Evolutionary conservation across 1,140 invertebrate genomes (phyloP).

Genomic region (Pachypsylla venusta): DNA sequence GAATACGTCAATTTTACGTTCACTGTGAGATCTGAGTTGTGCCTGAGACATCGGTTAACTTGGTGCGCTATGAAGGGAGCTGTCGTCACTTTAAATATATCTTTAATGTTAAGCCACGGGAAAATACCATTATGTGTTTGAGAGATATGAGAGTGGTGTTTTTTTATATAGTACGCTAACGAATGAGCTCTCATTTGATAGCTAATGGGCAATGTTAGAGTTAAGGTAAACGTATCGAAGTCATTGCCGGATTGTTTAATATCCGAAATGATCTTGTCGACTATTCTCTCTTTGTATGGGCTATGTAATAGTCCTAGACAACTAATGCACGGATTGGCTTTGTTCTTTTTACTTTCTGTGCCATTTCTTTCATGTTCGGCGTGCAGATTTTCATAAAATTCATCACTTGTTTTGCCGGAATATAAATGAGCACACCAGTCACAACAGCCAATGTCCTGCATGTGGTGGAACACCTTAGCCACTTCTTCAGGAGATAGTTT

Average conservation of each 20-base stretch:
- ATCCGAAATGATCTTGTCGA: slow-evolving; percentile 31
- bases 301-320: slow-evolving; percentile 48
- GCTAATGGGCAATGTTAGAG: slow-evolving; percentile 34
- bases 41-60: slow-evolving; percentile 33
- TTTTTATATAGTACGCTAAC: slow-evolving; percentile 31
- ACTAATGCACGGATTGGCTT: slow-evolving; percentile 35
- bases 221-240: slow-evolving; percentile 33
- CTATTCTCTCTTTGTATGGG: slow-evolving; percentile 30
- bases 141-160: slow-evolving; percentile 20
- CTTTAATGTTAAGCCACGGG: slow-evolving; percentile 39
- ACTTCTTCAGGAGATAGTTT: slow-evolving; percentile 3
- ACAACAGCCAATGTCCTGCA: slow-evolving; percentile 16
- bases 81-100: slow-evolving; percentile 45
- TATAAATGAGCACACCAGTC: slow-evolving; percentile 10
- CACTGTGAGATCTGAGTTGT: slow-evolving; percentile 37
- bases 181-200: slow-evolving; percentile 33
- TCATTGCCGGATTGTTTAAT: slow-evolving; percentile 31
- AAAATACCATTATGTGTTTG: slow-evolving; percentile 23
- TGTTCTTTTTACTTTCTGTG: slow-evolving; percentile 27
- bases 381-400: slow-evolving; percentile 7
- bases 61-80: slow-evolving; percentile 32
- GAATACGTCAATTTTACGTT: slow-evolving; percentile 35
- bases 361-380: not conserved
- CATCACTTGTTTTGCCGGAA: not conserved
- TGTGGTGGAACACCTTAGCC: slow-evolving; percentile 11